Percentiles rank a stretch among this genome's conserved stretches.
These are phyloP conservation scores for Sebastes variabilis DNA, from an alignment of 2,797 vertebrate species.

Conservation along the genomic window DNA sequence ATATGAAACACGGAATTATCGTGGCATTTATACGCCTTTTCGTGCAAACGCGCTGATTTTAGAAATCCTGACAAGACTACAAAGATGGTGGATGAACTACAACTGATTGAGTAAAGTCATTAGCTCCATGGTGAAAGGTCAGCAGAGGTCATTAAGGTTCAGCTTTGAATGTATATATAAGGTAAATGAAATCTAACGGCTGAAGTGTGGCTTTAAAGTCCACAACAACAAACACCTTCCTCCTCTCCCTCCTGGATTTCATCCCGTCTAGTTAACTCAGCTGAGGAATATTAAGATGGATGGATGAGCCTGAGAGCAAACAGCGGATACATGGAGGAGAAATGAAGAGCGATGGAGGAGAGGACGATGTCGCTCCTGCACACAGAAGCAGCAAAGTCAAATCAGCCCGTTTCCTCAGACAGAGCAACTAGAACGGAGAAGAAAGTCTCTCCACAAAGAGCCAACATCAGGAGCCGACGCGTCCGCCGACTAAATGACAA, in stretches of 20 bases:
- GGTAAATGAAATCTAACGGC: background rate
- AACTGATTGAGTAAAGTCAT: background rate
- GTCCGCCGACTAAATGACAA: background rate
- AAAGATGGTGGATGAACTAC: background rate
- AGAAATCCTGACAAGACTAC: background rate
- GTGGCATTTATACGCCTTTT: no score
- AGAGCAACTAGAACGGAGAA: background rate
- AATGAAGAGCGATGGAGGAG: constrained; percentile 30
- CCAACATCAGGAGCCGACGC: background rate
- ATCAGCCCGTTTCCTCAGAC: background rate
- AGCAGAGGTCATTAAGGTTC: background rate
- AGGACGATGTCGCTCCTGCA: background rate
- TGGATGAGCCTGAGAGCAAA: constrained; percentile 7
- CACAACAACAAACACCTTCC: background rate
- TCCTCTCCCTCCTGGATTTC: background rate
- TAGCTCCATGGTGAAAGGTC: background rate
- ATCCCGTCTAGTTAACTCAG: constrained; percentile 9
- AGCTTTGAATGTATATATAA: background rate
- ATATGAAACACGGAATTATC: no score
- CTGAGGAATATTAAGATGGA: constrained; percentile 37
- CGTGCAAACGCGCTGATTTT: no score
- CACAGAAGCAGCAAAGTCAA: background rate
- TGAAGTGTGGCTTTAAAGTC: background rate
- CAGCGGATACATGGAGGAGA: background rate
- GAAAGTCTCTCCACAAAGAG: background rate